These are phyloP conservation scores for Drosophila tropicalis DNA, from an alignment of 1,140 invertebrate genomes.

Conservation along the genomic window DNA sequence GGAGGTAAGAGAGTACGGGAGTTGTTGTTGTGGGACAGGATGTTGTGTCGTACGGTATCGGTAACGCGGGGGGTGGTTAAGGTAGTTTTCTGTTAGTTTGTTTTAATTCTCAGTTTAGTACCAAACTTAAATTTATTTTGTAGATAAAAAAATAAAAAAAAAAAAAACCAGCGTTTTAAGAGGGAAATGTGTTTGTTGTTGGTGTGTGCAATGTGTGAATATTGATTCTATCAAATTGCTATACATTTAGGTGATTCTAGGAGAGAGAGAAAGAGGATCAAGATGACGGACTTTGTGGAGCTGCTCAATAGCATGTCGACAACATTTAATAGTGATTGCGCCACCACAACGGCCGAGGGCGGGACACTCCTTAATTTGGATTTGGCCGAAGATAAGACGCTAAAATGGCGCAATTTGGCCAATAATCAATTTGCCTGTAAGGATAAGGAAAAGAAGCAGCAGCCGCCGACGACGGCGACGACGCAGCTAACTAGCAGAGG, in stretches of 20 bases:
- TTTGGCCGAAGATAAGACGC: conserved; percentile 78
- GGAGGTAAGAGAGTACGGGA: background rate
- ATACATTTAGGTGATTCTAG: background rate
- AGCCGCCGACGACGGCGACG: background rate
- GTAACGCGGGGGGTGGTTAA: background rate
- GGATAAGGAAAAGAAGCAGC: conserved; percentile 74
- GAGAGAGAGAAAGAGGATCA: background rate
- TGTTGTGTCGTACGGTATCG: background rate
- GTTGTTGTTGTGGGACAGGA: background rate
- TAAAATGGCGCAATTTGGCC: conserved; percentile 79
- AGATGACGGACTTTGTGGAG: conserved; percentile 74
- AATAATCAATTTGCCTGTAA: conserved; percentile 82
- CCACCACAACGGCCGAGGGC: conserved; percentile 71
- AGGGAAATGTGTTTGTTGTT: background rate
- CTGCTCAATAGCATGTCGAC: conserved; percentile 77
- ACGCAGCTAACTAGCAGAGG: background rate
- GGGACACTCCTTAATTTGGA: conserved; percentile 69
- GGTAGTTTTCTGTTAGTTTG: background rate
- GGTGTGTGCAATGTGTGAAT: background rate
- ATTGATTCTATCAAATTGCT: conserved; percentile 34
- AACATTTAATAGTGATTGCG: conserved; percentile 76
- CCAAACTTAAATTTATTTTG: too few species aligned
- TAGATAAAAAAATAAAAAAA: too few species aligned
- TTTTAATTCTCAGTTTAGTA: background rate
- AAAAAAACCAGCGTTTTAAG: too few species aligned